These are phyloP conservation scores for Cassiopea andromeda DNA, from an alignment of 30 jellyfish, hydroid and myxozoan species.

Conservation along the genomic window DNA sequence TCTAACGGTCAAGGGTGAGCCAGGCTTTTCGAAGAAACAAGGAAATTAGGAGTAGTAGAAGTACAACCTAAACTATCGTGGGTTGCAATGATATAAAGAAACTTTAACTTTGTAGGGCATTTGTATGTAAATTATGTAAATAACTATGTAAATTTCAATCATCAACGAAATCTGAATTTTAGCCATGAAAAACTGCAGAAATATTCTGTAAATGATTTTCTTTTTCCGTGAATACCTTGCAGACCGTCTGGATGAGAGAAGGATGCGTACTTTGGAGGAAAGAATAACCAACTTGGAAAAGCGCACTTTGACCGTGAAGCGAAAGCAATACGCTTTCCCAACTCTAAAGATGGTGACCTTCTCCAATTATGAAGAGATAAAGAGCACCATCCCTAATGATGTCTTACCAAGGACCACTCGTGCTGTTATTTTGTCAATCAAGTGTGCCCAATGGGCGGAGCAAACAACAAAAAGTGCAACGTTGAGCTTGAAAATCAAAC, in stretches of 20 bases:
- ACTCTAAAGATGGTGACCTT: not conserved
- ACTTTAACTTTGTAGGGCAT: too few relatives aligned
- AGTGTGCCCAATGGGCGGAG: constrained; percentile 43
- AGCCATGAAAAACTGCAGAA: too few relatives aligned
- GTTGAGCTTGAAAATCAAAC: constrained; percentile 8
- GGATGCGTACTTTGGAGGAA: not conserved
- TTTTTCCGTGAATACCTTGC: too few relatives aligned
- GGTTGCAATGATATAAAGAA: too few relatives aligned
- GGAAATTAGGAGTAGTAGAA: too few relatives aligned
- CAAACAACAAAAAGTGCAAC: not conserved
- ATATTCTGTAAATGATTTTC: too few relatives aligned
- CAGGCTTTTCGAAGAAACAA: too few relatives aligned
- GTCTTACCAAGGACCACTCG: constrained; percentile 39
- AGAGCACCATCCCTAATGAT: not conserved
- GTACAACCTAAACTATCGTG: too few relatives aligned
- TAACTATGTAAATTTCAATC: too few relatives aligned
- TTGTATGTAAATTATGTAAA: too few relatives aligned
- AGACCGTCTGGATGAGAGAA: constrained; percentile 5
- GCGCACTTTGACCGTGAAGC: constrained; percentile 22
- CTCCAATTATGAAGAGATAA: not conserved
- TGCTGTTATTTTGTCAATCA: constrained; percentile 43
- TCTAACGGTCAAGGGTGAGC: too few relatives aligned
- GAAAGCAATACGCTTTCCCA: constrained; percentile 25
- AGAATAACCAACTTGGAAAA: not conserved
- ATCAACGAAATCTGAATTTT: too few relatives aligned